A percentile compares a stretch with the other conserved stretches of the same genome.
phyloP scores from a whole-genome alignment of 2,888 invertebrate genomes.

The Electrophaes corylata region DNA sequence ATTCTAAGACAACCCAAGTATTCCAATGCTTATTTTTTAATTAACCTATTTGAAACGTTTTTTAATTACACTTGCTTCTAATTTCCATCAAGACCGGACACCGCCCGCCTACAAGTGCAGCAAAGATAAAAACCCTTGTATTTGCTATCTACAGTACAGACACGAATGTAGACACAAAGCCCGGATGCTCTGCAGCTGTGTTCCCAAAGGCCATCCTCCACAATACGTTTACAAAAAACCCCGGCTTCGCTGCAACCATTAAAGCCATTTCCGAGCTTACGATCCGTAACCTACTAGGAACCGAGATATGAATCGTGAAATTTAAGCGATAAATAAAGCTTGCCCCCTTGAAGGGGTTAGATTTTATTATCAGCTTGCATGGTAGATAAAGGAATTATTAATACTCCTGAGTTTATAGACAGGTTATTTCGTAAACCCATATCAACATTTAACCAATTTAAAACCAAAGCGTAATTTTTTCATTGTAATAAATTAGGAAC shows the following conservation, averaged over 20 bases:
- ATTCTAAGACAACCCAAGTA: not conserved
- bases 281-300: conserved; percentile 21
- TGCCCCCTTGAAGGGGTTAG: conserved; percentile 22
- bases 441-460: too few species aligned
- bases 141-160: conserved; percentile 35
- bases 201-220: conserved; percentile 38
- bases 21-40: not conserved
- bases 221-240: conserved; percentile 32
- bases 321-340: conserved; percentile 29
- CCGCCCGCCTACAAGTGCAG: conserved; percentile 14
- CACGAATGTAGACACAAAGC: conserved; percentile 41
- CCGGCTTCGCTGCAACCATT: conserved; percentile 22
- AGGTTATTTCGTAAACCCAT: conserved; percentile 1
- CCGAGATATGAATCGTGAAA: conserved; percentile 29
- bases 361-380: conserved; percentile 46
- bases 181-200: conserved; percentile 75
- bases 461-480: too few species aligned
- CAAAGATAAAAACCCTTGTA: conserved; percentile 40
- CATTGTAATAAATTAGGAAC: too few species aligned
- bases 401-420: conserved; percentile 4
- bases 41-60: not conserved
- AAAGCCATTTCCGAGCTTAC: conserved; percentile 29
- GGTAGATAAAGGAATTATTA: conserved; percentile 9
- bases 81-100: conserved; percentile 11
- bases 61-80: conserved; percentile 16